Evolutionary conservation across 1,140 invertebrate species (phyloP).

Genomic region (Phthorimaea operculella): DNA sequence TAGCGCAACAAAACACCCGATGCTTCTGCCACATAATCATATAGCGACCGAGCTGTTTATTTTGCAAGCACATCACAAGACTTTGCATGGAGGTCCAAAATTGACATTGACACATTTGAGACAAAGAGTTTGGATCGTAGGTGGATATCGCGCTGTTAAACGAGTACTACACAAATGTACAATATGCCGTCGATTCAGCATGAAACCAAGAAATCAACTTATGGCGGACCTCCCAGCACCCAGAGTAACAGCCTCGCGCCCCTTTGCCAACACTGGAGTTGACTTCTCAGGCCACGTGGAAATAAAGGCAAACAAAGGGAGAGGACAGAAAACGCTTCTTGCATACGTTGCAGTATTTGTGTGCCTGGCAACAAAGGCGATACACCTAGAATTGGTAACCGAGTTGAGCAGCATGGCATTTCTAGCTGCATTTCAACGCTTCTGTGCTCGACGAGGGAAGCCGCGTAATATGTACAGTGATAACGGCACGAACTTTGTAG

Average conservation of each 20-base stretch:
- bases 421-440: slow-evolving; percentile 37
- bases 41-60: slow-evolving; percentile 14
- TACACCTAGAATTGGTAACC: slow-evolving; percentile 25
- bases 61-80: slow-evolving; percentile 14
- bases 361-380: slow-evolving; percentile 15
- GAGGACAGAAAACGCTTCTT: background rate
- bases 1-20: slow-evolving; percentile 12
- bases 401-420: slow-evolving; percentile 23
- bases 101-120: slow-evolving; percentile 17
- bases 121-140: slow-evolving; percentile 19
- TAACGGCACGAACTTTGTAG: slow-evolving; percentile 40
- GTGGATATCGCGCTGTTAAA: slow-evolving; percentile 17
- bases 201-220: slow-evolving; percentile 11
- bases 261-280: slow-evolving; percentile 20
- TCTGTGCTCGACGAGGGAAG: slow-evolving; percentile 16
- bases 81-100: slow-evolving; percentile 15
- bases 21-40: slow-evolving; percentile 12
- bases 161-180: slow-evolving; percentile 14
- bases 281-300: slow-evolving; percentile 17
- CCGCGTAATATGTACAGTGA: slow-evolving; percentile 31
- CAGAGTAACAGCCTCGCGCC: slow-evolving; percentile 16
- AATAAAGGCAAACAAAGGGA: background rate
- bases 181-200: slow-evolving; percentile 14
- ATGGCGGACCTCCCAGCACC: slow-evolving; percentile 22
- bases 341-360: slow-evolving; percentile 22